Conservation (phyloP, 2,113 vertebrate genomes). For the Cyphomyrus discorhynchus region DNA sequence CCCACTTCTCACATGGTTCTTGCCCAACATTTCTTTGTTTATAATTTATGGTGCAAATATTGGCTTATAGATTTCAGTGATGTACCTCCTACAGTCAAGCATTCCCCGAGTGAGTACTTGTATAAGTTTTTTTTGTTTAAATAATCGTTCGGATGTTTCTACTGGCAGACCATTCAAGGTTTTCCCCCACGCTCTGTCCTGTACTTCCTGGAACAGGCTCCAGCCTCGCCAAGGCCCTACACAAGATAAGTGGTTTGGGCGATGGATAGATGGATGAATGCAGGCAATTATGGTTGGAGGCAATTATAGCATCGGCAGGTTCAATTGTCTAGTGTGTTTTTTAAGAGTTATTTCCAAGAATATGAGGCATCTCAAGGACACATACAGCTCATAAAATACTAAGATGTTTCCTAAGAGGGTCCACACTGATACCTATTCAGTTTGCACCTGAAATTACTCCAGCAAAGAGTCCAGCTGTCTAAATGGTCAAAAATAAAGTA, state of each 20-base stretch:
- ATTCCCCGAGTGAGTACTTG: background rate
- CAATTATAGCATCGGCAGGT: background rate
- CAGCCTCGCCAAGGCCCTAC: background rate
- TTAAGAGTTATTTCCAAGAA: background rate
- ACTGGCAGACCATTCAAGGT: background rate
- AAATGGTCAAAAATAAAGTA: background rate
- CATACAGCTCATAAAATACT: background rate
- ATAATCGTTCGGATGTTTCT: background rate
- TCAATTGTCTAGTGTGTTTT: background rate
- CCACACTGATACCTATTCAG: background rate
- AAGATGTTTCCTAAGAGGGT: background rate
- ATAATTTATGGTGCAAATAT: background rate
- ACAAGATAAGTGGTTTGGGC: background rate
- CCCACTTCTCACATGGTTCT: background rate
- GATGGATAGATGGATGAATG: background rate
- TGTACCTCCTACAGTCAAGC: background rate
- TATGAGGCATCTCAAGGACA: background rate
- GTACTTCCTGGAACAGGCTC: background rate
- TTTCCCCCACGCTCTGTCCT: background rate
- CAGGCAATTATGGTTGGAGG: background rate
- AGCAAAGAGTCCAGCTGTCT: background rate
- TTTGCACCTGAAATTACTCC: background rate
- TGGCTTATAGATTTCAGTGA: background rate
- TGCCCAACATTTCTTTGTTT: background rate
- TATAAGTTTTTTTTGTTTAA: background rate